Evolutionary conservation across 2,888 invertebrate genomes (phyloP).

Genomic region (Coremacera marginata): DNA sequence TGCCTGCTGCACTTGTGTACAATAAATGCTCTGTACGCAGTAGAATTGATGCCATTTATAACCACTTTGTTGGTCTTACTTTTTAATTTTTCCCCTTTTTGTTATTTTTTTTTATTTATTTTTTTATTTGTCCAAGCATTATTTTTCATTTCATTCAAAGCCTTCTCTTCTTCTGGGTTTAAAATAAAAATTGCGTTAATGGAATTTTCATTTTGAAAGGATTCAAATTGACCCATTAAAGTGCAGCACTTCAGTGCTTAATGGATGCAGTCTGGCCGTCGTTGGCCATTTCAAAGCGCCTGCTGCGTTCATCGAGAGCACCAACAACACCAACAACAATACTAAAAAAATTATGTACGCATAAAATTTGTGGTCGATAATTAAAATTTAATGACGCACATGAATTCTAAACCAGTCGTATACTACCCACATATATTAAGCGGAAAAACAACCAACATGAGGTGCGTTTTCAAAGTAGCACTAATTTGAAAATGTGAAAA

Average conservation of each 20-base stretch:
- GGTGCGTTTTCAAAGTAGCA: no score
- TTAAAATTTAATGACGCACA: no score
- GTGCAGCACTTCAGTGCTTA: conserved; percentile 27
- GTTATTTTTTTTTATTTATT: background rate
- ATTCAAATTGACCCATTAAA: conserved; percentile 29
- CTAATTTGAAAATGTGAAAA: no score
- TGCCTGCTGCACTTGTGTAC: background rate
- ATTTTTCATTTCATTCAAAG: background rate
- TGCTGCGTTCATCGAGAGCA: no score
- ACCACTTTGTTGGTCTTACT: background rate
- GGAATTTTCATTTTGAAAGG: conserved; percentile 26
- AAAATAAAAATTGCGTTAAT: conserved; percentile 21
- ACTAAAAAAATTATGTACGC: no score
- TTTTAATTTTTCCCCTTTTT: background rate
- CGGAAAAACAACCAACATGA: no score
- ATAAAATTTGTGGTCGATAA: no score
- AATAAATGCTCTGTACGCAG: background rate
- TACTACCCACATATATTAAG: no score
- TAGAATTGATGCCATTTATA: background rate
- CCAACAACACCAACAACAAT: no score
- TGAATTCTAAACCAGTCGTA: no score
- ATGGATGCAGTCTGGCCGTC: background rate
- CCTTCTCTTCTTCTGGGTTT: background rate
- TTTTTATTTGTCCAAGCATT: background rate
- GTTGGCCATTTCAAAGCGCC: no score